Base-by-base conservation (phyloP, 1,140 invertebrate genomes). In the Rhyzopertha dominica region DNA sequence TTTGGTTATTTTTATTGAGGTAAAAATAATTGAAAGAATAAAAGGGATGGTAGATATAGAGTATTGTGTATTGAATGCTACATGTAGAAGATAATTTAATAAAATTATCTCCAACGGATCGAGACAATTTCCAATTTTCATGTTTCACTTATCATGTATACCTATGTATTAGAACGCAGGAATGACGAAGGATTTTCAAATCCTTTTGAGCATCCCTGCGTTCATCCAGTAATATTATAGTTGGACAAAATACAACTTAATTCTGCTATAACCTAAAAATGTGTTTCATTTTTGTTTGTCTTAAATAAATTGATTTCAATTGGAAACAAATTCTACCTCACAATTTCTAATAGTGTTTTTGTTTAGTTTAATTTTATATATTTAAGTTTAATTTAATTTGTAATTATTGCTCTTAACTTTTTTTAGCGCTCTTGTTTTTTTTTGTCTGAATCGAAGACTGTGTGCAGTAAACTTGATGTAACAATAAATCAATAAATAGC, bases 251-350 rank as follows among this genome's bases (percentile, higher is more conserved):
- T 23, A 37, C 25, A 22, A 37, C 16, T 37, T 26, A 26, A 8
- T 37, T 23, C 22, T 23, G 16, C 35, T 32, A 32, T 32, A 22
- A 13, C 22, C 22, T 37, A 23, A 37, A 23, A 23, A 22, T 23
- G 14, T 14, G 13, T 23, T 23, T 4, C 25, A 23, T 5, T 22
- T 12, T 23, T 16, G 10, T 24, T 22, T 23, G 13, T 19, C 25
- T 37, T 37, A 23, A 23, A n/a, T 37, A 23, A 23, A 37, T 38
- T 45, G 30, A 28, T 24, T 36, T 36, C 19, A 37, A 46, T 46
- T 36, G 36, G 45, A 47, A 41, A 47, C 45, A 47, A 47, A 47
- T 47, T 47, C 45, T 47, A 47, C 45, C 45, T 47, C 45, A 47
- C 45, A 34, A 29, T 32, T 24, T 25, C 41, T 36, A 39, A 40